A percentile compares a stretch with the other conserved stretches of the same genome.
Conservation (phyloP, 2,888 invertebrate genomes). For the Hirtodrosophila trivittata region DNA sequence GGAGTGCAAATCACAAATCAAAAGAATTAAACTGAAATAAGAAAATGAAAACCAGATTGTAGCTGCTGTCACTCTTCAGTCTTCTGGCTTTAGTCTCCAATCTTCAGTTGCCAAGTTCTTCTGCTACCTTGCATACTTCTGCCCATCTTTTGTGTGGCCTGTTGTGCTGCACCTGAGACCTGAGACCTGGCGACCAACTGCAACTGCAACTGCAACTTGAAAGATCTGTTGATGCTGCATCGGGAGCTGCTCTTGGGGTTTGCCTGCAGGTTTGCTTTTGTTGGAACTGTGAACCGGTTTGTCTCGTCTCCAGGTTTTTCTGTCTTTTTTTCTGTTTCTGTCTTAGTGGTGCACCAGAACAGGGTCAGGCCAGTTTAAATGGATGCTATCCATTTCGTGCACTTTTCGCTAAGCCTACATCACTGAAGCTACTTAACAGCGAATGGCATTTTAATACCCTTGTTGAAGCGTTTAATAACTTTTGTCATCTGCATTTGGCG, state of each 20-base stretch:
- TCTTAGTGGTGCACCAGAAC: slow-evolving; percentile 66
- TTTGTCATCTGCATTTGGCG: slow-evolving; percentile 14
- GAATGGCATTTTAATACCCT: slow-evolving; percentile 46
- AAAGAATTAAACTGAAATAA: slow-evolving; percentile 2
- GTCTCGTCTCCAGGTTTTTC: slow-evolving; percentile 30
- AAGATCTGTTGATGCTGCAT: slow-evolving; percentile 31
- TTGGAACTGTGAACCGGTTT: slow-evolving; percentile 57
- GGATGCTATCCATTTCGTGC: slow-evolving; percentile 43
- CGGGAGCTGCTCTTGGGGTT: slow-evolving; percentile 20
- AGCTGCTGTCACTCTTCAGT: slow-evolving; percentile 12
- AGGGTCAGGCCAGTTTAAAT: slow-evolving; percentile 75
- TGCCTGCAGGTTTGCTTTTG: slow-evolving; percentile 33
- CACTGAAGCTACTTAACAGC: slow-evolving; percentile 38
- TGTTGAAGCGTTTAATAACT: slow-evolving; percentile 28
- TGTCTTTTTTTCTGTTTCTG: slow-evolving; percentile 1
- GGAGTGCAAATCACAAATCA: slow-evolving; percentile 38
- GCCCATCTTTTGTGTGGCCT: slow-evolving; percentile 42
- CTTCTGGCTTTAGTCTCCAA: neutral
- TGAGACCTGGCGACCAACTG: slow-evolving; percentile 41
- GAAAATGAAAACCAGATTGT: slow-evolving; percentile 48
- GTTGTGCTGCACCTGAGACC: slow-evolving; percentile 63
- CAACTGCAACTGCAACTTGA: slow-evolving; percentile 41
- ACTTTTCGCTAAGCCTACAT: slow-evolving; percentile 11
- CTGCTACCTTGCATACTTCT: slow-evolving; percentile 24
- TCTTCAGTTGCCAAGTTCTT: neutral